Evolutionary conservation across 1,140 invertebrate genomes (phyloP).

Genomic region (Stenopsyche tienmushanensis): DNA sequence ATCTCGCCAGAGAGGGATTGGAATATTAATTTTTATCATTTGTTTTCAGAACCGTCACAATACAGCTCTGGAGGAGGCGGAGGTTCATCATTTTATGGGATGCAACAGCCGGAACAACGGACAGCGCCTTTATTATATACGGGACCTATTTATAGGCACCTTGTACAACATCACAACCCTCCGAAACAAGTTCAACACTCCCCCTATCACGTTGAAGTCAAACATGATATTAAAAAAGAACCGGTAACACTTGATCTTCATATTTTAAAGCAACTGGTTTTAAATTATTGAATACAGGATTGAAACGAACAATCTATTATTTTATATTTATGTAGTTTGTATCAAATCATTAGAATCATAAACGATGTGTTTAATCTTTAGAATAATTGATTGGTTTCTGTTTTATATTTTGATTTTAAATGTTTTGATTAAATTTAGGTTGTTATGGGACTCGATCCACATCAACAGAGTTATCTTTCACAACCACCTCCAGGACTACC

Average conservation of each 20-base stretch:
- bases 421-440: slow-evolving; percentile 23
- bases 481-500: slow-evolving; percentile 21
- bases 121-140: slow-evolving; percentile 49
- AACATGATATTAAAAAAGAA: slow-evolving; percentile 44
- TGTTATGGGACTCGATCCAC: slow-evolving; percentile 22
- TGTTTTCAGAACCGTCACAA: slow-evolving; percentile 46
- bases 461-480: slow-evolving; percentile 26
- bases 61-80: slow-evolving; percentile 47
- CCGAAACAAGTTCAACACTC: slow-evolving; percentile 44
- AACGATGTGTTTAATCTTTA: not conserved
- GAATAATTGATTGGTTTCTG: not conserved
- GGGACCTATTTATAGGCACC: slow-evolving; percentile 42
- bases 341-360: not conserved
- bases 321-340: not conserved
- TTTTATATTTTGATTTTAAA: not conserved
- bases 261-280: too few relatives aligned
- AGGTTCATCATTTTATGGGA: slow-evolving; percentile 47
- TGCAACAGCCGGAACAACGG: slow-evolving; percentile 48
- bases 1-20: too few relatives aligned
- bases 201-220: slow-evolving; percentile 47
- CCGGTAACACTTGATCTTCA: not conserved
- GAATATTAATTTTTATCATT: too few relatives aligned
- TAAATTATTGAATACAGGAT: too few relatives aligned
- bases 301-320: not conserved
- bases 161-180: slow-evolving; percentile 33